A percentile compares a stretch with the other conserved stretches of the same genome.
phyloP scores from a whole-genome alignment of 1,140 invertebrate genomes.

The Hypsibius dujardini region DNA sequence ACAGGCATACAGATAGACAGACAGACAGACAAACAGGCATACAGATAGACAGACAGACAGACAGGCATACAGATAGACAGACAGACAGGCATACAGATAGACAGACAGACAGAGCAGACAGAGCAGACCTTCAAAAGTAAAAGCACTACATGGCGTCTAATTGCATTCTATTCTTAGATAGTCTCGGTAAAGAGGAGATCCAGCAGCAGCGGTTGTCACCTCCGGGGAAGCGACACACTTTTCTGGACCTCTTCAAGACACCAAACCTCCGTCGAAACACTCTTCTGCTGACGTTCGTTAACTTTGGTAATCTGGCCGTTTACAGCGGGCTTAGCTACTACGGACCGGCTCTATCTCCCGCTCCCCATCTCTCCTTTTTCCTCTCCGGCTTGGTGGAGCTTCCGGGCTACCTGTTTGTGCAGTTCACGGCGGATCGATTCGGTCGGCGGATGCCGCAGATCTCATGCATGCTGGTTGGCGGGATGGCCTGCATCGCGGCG shows the following conservation, averaged over 20 bases:
- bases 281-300: constrained; percentile 1
- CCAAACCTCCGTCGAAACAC: neutral
- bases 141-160: too few species aligned
- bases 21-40: too few species aligned
- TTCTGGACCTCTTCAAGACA: constrained; percentile 14
- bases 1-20: too few species aligned
- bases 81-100: too few species aligned
- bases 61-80: too few species aligned
- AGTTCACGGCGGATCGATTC: constrained; percentile 18
- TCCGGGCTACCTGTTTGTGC: constrained; percentile 22
- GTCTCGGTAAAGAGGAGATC: neutral
- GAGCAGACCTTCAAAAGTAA: too few species aligned
- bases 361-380: constrained; percentile 25
- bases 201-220: neutral
- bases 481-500: constrained; percentile 19
- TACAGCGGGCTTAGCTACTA: constrained; percentile 23
- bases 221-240: constrained; percentile 17
- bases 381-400: constrained; percentile 27
- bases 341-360: constrained; percentile 20
- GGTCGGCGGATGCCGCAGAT: constrained; percentile 17
- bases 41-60: too few species aligned
- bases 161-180: too few species aligned
- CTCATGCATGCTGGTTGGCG: constrained; percentile 22
- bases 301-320: constrained; percentile 18
- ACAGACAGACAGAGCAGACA: too few species aligned